These are phyloP conservation scores for Neomorphus geoffroyi DNA, from an alignment of 2,797 vertebrate genomes.

Conservation along the genomic window DNA sequence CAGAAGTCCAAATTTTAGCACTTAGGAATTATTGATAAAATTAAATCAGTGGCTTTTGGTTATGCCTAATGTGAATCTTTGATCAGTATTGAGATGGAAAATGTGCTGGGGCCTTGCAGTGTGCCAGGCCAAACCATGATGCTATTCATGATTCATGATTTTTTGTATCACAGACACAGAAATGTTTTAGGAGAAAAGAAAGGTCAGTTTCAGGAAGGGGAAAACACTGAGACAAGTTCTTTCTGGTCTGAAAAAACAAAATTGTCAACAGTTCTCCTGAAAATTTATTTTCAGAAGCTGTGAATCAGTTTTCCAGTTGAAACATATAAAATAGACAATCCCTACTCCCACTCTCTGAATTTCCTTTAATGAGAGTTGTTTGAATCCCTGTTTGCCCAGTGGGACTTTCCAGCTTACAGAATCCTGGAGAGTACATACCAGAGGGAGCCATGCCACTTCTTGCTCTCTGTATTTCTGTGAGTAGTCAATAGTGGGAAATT, in stretches of 20 bases:
- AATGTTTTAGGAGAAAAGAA: background rate
- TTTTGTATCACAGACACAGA: background rate
- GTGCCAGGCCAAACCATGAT: background rate
- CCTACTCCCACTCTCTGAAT: rapidly evolving
- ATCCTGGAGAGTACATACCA: background rate
- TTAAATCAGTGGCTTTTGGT: background rate
- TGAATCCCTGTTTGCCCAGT: background rate
- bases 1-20: background rate
- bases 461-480: background rate
- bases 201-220: background rate
- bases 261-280: background rate
- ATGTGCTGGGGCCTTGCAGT: background rate
- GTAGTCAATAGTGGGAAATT: background rate
- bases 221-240: background rate
- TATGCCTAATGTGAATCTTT: background rate
- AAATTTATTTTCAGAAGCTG: background rate
- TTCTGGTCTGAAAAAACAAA: background rate
- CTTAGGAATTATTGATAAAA: background rate
- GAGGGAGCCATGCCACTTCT: background rate
- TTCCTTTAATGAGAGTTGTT: background rate
- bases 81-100: background rate
- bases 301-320: background rate
- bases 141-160: background rate
- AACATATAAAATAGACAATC: background rate
- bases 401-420: background rate